Evolutionary conservation across 1,140 invertebrate species (phyloP).

Genomic region (Atta texana): DNA sequence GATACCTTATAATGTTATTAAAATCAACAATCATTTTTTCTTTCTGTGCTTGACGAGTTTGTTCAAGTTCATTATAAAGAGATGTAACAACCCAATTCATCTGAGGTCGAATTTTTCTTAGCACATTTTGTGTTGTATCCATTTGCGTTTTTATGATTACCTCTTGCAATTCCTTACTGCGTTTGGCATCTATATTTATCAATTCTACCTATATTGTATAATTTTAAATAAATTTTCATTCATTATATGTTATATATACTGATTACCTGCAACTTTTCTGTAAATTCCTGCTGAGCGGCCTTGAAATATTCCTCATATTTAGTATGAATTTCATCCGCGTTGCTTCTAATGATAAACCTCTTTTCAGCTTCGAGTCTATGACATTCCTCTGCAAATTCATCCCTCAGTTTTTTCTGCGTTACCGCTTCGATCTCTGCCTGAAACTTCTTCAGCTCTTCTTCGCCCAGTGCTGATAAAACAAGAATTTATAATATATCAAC

Average conservation of each 20-base stretch:
- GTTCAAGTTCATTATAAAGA: conserved; percentile 78
- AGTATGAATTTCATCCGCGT: conserved; percentile 59
- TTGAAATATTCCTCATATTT: conserved; percentile 74
- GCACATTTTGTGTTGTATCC: conserved; percentile 75
- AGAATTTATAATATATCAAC: conserved; percentile 16
- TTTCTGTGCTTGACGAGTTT: conserved; percentile 71
- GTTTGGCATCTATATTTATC: conserved; percentile 58
- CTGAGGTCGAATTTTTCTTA: conserved; percentile 79
- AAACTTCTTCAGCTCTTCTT: conserved; percentile 70
- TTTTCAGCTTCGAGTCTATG: conserved; percentile 76
- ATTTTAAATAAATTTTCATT: conserved; percentile 11
- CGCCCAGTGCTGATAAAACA: conserved; percentile 66
- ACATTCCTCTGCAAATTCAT: conserved; percentile 77
- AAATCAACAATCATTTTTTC: conserved; percentile 81
- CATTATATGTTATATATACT: not conserved
- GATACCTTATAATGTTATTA: conserved; percentile 79
- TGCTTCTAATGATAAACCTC: conserved; percentile 65
- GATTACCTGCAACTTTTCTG: conserved; percentile 72
- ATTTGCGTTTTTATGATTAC: conserved; percentile 77
- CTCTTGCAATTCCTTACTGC: conserved; percentile 73
- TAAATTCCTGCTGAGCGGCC: conserved; percentile 72
- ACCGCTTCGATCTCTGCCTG: conserved; percentile 77
- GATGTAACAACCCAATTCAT: conserved; percentile 71
- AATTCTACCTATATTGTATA: conserved; percentile 53
- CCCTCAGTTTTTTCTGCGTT: conserved; percentile 72